These are phyloP conservation scores for Lasioglossum vierecki DNA, from an alignment of 2,888 invertebrate genomes.

Conservation along the genomic window DNA sequence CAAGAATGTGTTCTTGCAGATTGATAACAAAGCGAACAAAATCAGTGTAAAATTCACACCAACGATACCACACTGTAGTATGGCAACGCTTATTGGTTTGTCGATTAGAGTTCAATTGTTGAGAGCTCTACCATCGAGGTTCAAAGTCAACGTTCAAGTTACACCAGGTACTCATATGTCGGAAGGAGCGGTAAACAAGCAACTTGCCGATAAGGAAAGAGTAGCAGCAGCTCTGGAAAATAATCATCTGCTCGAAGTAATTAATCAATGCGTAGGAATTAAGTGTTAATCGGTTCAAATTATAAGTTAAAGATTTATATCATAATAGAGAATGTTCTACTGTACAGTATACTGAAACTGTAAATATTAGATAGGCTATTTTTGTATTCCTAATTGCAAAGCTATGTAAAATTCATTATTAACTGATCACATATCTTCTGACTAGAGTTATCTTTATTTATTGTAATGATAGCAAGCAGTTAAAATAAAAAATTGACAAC, in stretches of 20 bases:
- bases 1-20: conserved; percentile 81
- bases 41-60: conserved; percentile 95
- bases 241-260: conserved; percentile 94
- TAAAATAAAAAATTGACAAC: not conserved
- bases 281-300: conserved; percentile 32
- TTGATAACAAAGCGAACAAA: conserved; percentile 89
- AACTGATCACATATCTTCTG: not conserved
- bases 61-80: conserved; percentile 99
- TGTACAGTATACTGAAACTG: not conserved
- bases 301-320: not conserved
- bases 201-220: conserved; percentile 98
- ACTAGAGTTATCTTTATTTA: conserved; percentile 6
- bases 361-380: not conserved
- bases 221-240: conserved; percentile 99
- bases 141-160: conserved; percentile 94
- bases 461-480: not conserved
- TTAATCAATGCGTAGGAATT: conserved; percentile 93
- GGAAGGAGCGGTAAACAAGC: conserved; percentile 97
- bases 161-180: conserved; percentile 97
- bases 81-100: conserved; percentile 97
- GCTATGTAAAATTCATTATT: not conserved
- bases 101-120: conserved; percentile 96
- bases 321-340: not conserved
- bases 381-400: not conserved
- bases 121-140: conserved; percentile 92